Percentiles rank a stretch among this genome's conserved stretches.
Evolutionary conservation across 1,140 invertebrate species (phyloP).

Genomic region (Catajapyx aquilonaris): DNA sequence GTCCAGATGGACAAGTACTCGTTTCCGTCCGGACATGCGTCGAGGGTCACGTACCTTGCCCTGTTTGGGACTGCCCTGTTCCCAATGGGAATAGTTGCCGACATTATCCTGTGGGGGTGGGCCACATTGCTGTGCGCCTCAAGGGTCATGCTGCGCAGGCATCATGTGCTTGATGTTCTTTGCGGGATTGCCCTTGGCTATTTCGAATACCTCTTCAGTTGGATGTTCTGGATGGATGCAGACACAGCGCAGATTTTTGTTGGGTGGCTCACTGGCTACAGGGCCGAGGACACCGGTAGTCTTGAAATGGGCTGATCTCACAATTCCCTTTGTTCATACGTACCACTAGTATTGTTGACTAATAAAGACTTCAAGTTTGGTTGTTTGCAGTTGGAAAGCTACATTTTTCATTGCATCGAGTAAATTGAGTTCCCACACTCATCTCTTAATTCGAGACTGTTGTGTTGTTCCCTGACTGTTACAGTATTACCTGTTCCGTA

Average conservation of each 20-base stretch:
- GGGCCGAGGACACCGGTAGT: background rate
- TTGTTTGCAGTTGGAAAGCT: no score
- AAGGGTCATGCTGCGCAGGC: slow-evolving; percentile 54
- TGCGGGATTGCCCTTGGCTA: slow-evolving; percentile 53
- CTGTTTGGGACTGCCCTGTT: slow-evolving; percentile 41
- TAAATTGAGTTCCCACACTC: no score
- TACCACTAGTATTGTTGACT: no score
- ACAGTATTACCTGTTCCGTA: no score
- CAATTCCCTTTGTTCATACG: no score
- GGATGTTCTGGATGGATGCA: slow-evolving; percentile 37
- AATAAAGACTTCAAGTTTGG: no score
- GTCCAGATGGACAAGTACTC: slow-evolving; percentile 69
- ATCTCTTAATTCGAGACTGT: no score
- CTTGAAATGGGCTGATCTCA: no score
- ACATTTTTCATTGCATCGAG: no score
- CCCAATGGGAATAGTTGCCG: slow-evolving; percentile 26
- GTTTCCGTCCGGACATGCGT: slow-evolving; percentile 90
- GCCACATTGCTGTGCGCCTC: slow-evolving; percentile 48
- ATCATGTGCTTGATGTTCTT: slow-evolving; percentile 68
- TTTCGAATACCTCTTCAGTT: slow-evolving; percentile 42
- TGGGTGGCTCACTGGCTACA: background rate
- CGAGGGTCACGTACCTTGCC: slow-evolving; percentile 55
- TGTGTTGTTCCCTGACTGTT: no score
- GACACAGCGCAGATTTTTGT: background rate
- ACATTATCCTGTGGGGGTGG: slow-evolving; percentile 44